Evolutionary conservation across 2,113 vertebrate species (phyloP).

Genomic region (Halichoeres trimaculatus): DNA sequence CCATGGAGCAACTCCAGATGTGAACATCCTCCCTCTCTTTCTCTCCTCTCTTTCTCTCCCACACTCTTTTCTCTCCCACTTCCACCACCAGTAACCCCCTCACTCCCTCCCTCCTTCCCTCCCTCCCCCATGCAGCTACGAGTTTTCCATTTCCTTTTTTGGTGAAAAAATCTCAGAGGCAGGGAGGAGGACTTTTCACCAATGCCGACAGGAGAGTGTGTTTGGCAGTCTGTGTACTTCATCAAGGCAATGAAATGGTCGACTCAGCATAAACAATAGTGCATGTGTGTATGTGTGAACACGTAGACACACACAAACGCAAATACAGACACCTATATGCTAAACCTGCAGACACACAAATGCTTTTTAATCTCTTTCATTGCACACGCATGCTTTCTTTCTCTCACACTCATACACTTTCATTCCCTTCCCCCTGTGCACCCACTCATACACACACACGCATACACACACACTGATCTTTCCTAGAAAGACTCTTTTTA

Average conservation of each 20-base stretch:
- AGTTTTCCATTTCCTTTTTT: slow-evolving; percentile 99
- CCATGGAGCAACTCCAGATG: slow-evolving; percentile 96
- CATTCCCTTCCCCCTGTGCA: slow-evolving; percentile 12
- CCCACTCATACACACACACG: not conserved
- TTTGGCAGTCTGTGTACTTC: slow-evolving; percentile 78
- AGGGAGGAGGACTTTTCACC: slow-evolving; percentile 77
- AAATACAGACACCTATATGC: not conserved
- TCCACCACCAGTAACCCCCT: slow-evolving; percentile 60
- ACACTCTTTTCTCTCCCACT: slow-evolving; percentile 61
- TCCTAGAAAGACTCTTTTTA: slow-evolving; percentile 58
- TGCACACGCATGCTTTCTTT: slow-evolving; percentile 38
- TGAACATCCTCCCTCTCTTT: slow-evolving; percentile 78
- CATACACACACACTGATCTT: slow-evolving; percentile 24
- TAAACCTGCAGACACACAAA: slow-evolving; percentile 10
- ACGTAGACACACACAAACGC: slow-evolving; percentile 8
- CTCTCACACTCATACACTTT: slow-evolving; percentile 40
- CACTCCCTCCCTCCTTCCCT: slow-evolving; percentile 31
- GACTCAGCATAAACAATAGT: slow-evolving; percentile 74
- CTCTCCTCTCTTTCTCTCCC: slow-evolving; percentile 64
- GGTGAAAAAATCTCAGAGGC: slow-evolving; percentile 91
- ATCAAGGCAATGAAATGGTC: slow-evolving; percentile 74
- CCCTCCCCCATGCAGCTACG: slow-evolving; percentile 75
- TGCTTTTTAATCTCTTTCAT: slow-evolving; percentile 25
- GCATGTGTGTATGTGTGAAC: not conserved
- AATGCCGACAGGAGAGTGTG: slow-evolving; percentile 68